A percentile compares a stretch with the other conserved stretches of the same genome.
Conservation (phyloP, 2,888 invertebrate genomes). For the Calameuta filiformis region DNA sequence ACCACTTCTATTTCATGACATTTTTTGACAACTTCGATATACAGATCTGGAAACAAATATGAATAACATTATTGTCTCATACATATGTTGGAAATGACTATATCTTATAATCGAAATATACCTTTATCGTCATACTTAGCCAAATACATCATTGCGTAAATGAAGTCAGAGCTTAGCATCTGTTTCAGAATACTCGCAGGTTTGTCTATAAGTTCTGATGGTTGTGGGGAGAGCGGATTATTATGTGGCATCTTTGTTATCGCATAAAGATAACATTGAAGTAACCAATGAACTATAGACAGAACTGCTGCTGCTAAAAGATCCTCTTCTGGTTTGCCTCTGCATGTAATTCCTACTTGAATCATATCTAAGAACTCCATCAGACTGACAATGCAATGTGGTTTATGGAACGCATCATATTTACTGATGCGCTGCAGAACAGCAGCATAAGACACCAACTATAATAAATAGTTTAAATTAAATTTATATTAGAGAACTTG, state of each 20-base stretch:
- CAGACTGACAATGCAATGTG: conserved; percentile 87
- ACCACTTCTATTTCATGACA: conserved; percentile 78
- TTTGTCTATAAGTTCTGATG: conserved; percentile 76
- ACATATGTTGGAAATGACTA: background rate
- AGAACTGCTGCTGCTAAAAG: conserved; percentile 86
- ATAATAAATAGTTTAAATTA: conserved; percentile 20
- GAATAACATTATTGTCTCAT: conserved; percentile 2
- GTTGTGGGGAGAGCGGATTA: conserved; percentile 63
- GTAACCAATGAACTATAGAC: conserved; percentile 83
- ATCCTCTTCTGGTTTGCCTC: conserved; percentile 89
- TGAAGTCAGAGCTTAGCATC: conserved; percentile 78
- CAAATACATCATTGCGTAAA: conserved; percentile 84
- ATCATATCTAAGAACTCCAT: conserved; percentile 85
- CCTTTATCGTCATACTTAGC: conserved; percentile 85
- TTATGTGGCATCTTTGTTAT: conserved; percentile 62
- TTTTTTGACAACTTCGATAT: conserved; percentile 78
- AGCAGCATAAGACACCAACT: conserved; percentile 90
- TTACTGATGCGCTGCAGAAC: conserved; percentile 89
- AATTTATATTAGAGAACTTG: background rate
- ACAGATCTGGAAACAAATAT: conserved; percentile 67
- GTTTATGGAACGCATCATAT: conserved; percentile 88
- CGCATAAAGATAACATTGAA: conserved; percentile 76
- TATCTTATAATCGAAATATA: conserved; percentile 52
- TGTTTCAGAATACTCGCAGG: conserved; percentile 76
- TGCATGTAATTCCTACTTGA: conserved; percentile 73